A percentile compares a stretch with the other conserved stretches of the same genome.
phyloP scores from a whole-genome alignment of 1,140 invertebrate genomes.

The Drosophila kohkoa region DNA sequence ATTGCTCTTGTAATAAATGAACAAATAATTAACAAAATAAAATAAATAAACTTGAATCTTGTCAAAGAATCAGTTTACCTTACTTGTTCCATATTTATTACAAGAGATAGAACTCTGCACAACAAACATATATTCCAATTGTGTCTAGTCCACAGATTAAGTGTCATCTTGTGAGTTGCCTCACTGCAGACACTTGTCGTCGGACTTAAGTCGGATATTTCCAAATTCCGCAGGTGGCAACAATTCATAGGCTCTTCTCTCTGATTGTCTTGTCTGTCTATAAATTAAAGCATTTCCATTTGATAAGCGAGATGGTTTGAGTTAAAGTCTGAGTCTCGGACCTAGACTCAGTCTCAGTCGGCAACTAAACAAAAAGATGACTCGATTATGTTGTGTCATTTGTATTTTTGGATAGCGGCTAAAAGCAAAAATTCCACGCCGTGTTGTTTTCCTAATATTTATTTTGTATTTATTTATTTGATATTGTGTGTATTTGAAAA shows the following conservation, averaged over 20 bases:
- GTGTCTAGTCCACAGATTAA: too few species aligned
- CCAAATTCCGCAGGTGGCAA: slow-evolving; percentile 10
- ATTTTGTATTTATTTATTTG: slow-evolving; percentile 22
- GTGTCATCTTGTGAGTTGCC: background rate
- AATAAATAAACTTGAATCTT: too few species aligned
- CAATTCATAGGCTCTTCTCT: background rate
- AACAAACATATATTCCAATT: too few species aligned
- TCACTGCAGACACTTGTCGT: background rate
- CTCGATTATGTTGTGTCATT: slow-evolving; percentile 63
- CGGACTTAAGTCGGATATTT: background rate
- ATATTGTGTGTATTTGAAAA: slow-evolving; percentile 50
- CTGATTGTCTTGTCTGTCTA: slow-evolving; percentile 25
- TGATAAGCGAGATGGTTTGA: slow-evolving; percentile 42
- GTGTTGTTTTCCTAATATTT: slow-evolving; percentile 18
- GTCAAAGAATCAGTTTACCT: too few species aligned
- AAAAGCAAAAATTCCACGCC: slow-evolving; percentile 70
- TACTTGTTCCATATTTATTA: too few species aligned
- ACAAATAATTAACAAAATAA: too few species aligned
- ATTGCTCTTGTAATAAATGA: too few species aligned
- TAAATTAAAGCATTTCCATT: slow-evolving; percentile 61
- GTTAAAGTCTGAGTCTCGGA: too few species aligned
- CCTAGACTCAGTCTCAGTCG: background rate
- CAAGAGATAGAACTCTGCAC: too few species aligned
- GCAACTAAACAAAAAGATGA: slow-evolving; percentile 44
- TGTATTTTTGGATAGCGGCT: slow-evolving; percentile 67